Evolutionary conservation across 1,140 invertebrate genomes (phyloP).

Genomic region (Zaprionus camerounensis): DNA sequence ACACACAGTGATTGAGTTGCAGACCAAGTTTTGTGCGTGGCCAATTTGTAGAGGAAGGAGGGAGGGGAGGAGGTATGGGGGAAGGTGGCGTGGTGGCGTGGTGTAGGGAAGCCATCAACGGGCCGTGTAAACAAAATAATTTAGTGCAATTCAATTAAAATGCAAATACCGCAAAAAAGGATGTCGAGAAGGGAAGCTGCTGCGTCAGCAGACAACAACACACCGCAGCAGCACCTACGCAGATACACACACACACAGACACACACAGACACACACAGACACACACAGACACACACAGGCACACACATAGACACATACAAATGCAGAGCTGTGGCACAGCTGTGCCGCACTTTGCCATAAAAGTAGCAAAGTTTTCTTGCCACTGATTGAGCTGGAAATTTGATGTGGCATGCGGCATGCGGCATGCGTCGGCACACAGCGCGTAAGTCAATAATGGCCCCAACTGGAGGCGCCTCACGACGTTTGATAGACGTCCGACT

Average conservation of each 20-base stretch:
- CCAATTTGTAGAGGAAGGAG: background rate
- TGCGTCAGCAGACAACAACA: background rate
- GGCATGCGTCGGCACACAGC: conserved; percentile 11
- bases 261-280: background rate
- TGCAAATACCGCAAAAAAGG: conserved; percentile 65
- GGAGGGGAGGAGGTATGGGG: background rate
- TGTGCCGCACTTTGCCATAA: conserved; percentile 45
- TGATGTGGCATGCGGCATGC: conserved; percentile 52
- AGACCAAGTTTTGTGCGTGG: background rate
- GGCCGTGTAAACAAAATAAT: conserved; percentile 67
- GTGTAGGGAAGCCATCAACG: background rate
- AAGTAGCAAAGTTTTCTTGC: conserved; percentile 39
- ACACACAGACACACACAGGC: background rate
- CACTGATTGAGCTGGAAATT: conserved; percentile 71
- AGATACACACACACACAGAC: background rate
- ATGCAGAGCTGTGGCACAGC: conserved; percentile 4
- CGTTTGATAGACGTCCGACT: conserved; percentile 33
- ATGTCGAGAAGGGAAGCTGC: conserved; percentile 18
- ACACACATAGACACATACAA: background rate
- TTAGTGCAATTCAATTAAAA: conserved; percentile 78
- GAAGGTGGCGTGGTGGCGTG: background rate
- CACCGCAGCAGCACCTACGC: background rate
- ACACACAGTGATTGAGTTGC: conserved; percentile 1
- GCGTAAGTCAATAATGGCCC: conserved; percentile 60
- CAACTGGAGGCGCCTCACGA: conserved; percentile 23